phyloP scores from a whole-genome alignment of 2,888 invertebrate genomes.

The Malacosoma neustria region DNA sequence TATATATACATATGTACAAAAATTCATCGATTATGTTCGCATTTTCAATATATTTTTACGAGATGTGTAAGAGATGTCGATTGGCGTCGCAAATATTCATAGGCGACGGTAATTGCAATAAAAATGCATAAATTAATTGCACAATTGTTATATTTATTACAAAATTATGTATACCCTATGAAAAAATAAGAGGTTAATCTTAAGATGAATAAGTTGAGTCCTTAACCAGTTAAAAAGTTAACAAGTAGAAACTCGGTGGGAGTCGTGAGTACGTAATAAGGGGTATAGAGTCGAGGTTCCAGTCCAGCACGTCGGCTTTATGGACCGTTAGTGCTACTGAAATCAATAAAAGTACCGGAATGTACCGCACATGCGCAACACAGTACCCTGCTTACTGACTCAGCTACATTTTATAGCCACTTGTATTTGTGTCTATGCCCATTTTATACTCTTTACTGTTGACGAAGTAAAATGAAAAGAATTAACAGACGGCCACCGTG shows the following conservation, averaged over 20 bases:
- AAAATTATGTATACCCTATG: no score
- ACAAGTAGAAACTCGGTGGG: conserved; percentile 54
- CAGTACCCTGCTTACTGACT: conserved; percentile 53
- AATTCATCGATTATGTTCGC: no score
- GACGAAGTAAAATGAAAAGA: conserved; percentile 53
- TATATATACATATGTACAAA: no score
- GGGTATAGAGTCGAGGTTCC: conserved; percentile 58
- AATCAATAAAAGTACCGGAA: conserved; percentile 81
- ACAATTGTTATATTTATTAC: no score
- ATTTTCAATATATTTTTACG: no score
- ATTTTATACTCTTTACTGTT: conserved; percentile 65
- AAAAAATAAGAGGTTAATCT: no score
- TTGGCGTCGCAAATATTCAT: no score
- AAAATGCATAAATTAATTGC: no score
- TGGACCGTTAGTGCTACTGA: conserved; percentile 80
- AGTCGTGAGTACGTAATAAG: conserved; percentile 70
- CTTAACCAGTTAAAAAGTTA: conserved; percentile 49
- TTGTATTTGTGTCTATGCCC: conserved; percentile 72
- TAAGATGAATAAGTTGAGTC: not conserved
- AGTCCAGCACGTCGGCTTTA: conserved; percentile 69
- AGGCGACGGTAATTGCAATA: no score
- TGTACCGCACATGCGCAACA: conserved; percentile 73
- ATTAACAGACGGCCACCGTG: conserved; percentile 47
- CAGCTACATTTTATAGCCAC: conserved; percentile 74
- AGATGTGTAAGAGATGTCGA: no score